phyloP scores from a whole-genome alignment of 2,888 invertebrate species.

The Sphaerophoria taeniata region DNA sequence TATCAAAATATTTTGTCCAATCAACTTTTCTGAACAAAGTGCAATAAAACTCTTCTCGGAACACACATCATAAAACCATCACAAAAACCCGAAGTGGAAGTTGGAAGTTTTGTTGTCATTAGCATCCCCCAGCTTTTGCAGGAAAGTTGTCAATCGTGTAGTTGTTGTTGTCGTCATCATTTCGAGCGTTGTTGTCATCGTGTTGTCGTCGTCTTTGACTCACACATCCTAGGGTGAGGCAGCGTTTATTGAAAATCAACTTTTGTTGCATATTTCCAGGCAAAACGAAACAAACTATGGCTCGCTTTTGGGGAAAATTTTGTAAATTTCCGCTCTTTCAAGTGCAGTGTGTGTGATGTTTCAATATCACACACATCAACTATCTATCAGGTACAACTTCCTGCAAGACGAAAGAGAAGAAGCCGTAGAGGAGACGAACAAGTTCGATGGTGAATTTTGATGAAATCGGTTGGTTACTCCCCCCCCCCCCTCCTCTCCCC shows the following conservation, averaged over 20 bases:
- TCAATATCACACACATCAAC: background rate
- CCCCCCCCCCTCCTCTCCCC: no score
- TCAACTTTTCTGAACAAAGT: conserved; percentile 44
- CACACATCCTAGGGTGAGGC: background rate
- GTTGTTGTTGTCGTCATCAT: no score
- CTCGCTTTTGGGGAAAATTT: conserved; percentile 13
- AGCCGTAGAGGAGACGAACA: background rate
- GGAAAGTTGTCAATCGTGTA: no score
- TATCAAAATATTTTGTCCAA: conserved; percentile 45
- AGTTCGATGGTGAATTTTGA: conserved; percentile 19
- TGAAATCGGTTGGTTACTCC: conserved; percentile 17
- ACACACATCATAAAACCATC: background rate
- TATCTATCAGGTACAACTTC: background rate
- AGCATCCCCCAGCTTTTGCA: background rate
- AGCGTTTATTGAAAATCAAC: conserved; percentile 42
- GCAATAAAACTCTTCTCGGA: conserved; percentile 5
- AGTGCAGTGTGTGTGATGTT: conserved; percentile 7
- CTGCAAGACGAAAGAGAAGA: background rate
- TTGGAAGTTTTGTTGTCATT: conserved; percentile 5
- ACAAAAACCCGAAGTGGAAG: background rate
- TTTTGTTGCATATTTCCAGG: conserved; percentile 40
- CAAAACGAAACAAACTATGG: conserved; percentile 15
- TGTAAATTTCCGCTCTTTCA: conserved; percentile 42
- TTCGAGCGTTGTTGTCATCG: no score
- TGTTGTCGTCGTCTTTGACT: no score